A percentile compares a stretch with the other conserved stretches of the same genome.
Conservation (phyloP, 2,113 vertebrate species). For the Dinomys branickii region DNA sequence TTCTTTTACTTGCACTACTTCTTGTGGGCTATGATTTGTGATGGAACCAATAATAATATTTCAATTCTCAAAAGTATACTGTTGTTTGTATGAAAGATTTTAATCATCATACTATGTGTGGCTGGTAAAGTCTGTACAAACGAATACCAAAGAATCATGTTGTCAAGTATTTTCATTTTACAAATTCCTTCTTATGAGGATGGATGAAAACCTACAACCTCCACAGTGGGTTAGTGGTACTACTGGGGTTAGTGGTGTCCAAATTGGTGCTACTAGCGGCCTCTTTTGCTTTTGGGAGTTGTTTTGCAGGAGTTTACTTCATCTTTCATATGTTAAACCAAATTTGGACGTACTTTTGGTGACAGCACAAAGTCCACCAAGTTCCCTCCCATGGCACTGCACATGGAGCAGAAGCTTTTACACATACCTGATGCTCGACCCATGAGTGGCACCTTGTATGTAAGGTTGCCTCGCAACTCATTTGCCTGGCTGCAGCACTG, state of each 20-base stretch:
- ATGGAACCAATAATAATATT: neutral
- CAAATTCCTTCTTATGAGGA: neutral
- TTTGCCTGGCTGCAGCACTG: neutral
- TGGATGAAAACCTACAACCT: neutral
- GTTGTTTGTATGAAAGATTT: neutral
- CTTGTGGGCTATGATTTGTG: neutral
- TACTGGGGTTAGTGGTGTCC: neutral
- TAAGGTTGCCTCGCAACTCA: fast-evolving
- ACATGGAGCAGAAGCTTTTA: too few species aligned
- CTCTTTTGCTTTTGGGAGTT: neutral
- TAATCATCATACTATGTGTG: neutral
- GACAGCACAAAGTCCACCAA: neutral
- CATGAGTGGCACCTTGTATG: fast-evolving
- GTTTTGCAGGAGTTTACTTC: neutral
- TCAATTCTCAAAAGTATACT: neutral
- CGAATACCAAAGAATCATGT: neutral
- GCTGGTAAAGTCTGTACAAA: neutral
- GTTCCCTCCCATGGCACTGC: neutral
- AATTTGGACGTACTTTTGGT: neutral
- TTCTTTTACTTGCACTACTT: neutral
- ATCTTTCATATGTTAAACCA: neutral
- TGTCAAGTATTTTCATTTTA: slow-evolving; percentile 7
- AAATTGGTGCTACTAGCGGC: neutral
- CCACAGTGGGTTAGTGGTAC: neutral
- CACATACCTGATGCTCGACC: fast-evolving